These are phyloP conservation scores for Vireo altiloquus DNA, from an alignment of 2,113 vertebrate species.

Conservation along the genomic window DNA sequence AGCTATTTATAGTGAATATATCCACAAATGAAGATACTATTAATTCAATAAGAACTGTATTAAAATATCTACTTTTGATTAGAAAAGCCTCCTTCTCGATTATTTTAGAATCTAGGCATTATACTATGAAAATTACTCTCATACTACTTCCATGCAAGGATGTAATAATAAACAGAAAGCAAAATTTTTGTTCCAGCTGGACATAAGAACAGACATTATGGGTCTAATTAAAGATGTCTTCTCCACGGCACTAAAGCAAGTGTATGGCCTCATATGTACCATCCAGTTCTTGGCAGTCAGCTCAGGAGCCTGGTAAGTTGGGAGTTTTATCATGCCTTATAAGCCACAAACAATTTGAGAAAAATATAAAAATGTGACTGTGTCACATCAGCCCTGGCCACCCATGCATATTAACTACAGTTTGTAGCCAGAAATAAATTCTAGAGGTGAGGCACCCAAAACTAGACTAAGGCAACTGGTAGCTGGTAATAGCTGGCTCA, in stretches of 20 bases:
- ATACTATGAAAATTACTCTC: background rate
- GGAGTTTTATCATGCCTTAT: background rate
- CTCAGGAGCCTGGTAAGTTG: background rate
- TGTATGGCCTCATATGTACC: background rate
- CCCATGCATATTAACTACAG: background rate
- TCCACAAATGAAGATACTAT: background rate
- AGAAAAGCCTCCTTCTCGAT: background rate
- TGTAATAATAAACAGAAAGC: background rate
- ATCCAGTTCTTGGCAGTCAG: background rate
- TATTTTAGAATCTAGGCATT: background rate
- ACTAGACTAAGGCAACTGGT: background rate
- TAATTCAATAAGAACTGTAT: background rate
- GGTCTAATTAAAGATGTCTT: background rate
- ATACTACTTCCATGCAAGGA: background rate
- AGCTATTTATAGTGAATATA: slow-evolving; percentile 28
- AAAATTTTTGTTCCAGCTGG: background rate
- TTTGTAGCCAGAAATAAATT: background rate
- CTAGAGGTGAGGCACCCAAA: background rate
- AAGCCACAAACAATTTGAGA: background rate
- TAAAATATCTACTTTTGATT: background rate
- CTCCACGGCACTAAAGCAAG: background rate
- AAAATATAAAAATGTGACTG: background rate
- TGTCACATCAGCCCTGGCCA: background rate
- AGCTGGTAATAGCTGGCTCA: background rate
- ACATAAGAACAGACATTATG: background rate